Conservation (phyloP, 2,888 invertebrate species). For the Pedicia rivosa region DNA sequence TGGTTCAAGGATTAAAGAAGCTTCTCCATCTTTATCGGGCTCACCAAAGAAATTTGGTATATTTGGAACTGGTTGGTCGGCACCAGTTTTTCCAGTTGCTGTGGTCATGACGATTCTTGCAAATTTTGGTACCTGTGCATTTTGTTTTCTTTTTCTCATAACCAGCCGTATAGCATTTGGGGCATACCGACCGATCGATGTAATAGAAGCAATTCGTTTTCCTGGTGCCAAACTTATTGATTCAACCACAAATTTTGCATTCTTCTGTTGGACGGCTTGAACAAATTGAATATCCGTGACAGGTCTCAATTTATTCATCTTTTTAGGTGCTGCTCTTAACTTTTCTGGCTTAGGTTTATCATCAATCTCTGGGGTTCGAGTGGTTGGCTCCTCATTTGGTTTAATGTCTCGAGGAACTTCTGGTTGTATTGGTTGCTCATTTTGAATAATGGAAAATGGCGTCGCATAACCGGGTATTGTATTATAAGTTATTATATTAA, state of each 20-base stretch:
- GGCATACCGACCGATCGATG: too few species aligned
- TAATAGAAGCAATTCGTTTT: neutral
- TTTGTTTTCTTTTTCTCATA: neutral
- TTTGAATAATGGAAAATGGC: too few species aligned
- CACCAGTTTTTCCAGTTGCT: slow-evolving; percentile 24
- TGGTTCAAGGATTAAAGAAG: slow-evolving; percentile 42
- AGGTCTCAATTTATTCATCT: neutral
- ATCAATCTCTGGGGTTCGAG: slow-evolving; percentile 8
- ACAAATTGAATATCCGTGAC: slow-evolving; percentile 19
- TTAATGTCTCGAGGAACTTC: too few species aligned
- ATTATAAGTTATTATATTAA: too few species aligned
- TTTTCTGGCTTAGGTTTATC: too few species aligned
- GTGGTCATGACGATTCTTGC: slow-evolving; percentile 12
- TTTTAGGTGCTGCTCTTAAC: neutral
- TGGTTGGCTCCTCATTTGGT: slow-evolving; percentile 15
- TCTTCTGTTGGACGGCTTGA: slow-evolving; percentile 21
- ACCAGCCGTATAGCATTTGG: too few species aligned
- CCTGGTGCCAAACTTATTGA: slow-evolving; percentile 4
- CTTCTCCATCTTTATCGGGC: slow-evolving; percentile 8
- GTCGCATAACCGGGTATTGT: too few species aligned
- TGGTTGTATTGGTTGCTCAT: neutral
- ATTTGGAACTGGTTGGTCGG: slow-evolving; percentile 15
- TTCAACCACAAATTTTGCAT: slow-evolving; percentile 25
- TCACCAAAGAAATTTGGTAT: slow-evolving; percentile 17
- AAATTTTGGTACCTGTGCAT: neutral